Base-by-base conservation (phyloP, 2,888 invertebrate genomes). In the Lochmaea capreae region DNA sequence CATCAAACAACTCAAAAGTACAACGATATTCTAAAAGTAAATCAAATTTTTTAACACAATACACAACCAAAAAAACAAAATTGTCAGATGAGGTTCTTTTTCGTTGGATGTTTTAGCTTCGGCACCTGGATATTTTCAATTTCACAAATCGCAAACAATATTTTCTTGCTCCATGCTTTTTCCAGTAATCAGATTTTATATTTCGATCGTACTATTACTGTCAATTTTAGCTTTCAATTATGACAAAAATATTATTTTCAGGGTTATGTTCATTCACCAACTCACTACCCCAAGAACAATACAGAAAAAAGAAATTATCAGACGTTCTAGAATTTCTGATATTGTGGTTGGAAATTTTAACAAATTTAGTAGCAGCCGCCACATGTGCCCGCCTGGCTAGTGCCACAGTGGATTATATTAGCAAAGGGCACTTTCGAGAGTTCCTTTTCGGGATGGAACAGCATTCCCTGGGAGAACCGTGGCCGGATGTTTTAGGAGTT, bases 401-500 rank as follows among this genome's bases (percentile, higher is more conserved):
- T 74, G 91, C 91, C 2, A 91, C 91, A 0, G 89, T 91, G 9
- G 91, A 91, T 80, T 91, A 91, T 77, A 90, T 91, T 72, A 91
- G 90, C 43, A 89, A 88, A 18, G 90, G 90, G 1, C 85, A 89
- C 49, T 89, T 91, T n/a, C 88, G 91, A 73, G 88, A 90, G 62
- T 91, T 91, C 89, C 83, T 91, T 52, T 90, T 91, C 78, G 91
- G 91, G 2, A 88, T 90, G 78, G 90, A 90, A 81, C 89, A 90
- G 6, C 88, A 89, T 79, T 88, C 90, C 0, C 83, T 90, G 69
- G 91, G 90, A 0, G 91, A 91, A 80, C 90, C 91, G 0, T 91
- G 91, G 91, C 91, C 91, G 33, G 92, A 92, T 81, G 90, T 91
- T 4, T 81, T 91, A 5, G 91, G 91, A 6, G 90, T 91, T 3